Conservation (phyloP, 2,888 invertebrate species). For the Acrobeloides nanus region DNA sequence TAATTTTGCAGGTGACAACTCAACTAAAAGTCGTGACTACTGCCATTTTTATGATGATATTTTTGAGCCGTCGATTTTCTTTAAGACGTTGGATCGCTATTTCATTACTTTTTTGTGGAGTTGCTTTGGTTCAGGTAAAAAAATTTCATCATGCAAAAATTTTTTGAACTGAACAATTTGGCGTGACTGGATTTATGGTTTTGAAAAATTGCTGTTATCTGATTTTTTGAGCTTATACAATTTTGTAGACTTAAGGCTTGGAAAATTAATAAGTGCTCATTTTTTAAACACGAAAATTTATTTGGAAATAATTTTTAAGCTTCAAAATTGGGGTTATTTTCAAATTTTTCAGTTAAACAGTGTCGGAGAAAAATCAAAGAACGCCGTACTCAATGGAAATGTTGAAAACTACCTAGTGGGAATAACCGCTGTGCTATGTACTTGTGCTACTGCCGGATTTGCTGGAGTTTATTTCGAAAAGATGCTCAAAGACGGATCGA, state of each 20-base stretch:
- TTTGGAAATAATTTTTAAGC: not conserved
- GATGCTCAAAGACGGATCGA: slow-evolving; percentile 52
- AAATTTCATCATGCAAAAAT: not conserved
- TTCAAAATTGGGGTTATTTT: too few relatives aligned
- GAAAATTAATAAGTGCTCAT: not conserved
- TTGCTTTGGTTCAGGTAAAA: slow-evolving; percentile 51
- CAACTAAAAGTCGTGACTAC: slow-evolving; percentile 54
- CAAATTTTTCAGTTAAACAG: slow-evolving; percentile 15
- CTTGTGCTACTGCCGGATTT: slow-evolving; percentile 54
- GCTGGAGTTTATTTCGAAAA: slow-evolving; percentile 55
- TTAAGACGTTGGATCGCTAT: slow-evolving; percentile 50
- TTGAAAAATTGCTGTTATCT: too few relatives aligned
- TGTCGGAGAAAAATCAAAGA: slow-evolving; percentile 10
- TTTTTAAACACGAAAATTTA: slow-evolving; percentile 1
- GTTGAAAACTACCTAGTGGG: slow-evolving; percentile 50
- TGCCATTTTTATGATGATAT: slow-evolving; percentile 53
- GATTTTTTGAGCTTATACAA: too few relatives aligned
- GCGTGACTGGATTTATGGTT: too few relatives aligned
- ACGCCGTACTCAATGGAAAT: not conserved
- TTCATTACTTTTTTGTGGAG: slow-evolving; percentile 49
- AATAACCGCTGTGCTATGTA: slow-evolving; percentile 47
- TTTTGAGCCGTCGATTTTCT: slow-evolving; percentile 51
- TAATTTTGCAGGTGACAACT: slow-evolving; percentile 48
- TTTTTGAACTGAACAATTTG: slow-evolving; percentile 32
- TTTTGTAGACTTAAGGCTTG: not conserved